These are phyloP conservation scores for Aythya baeri DNA, from an alignment of 2,113 vertebrate species.

Conservation along the genomic window DNA sequence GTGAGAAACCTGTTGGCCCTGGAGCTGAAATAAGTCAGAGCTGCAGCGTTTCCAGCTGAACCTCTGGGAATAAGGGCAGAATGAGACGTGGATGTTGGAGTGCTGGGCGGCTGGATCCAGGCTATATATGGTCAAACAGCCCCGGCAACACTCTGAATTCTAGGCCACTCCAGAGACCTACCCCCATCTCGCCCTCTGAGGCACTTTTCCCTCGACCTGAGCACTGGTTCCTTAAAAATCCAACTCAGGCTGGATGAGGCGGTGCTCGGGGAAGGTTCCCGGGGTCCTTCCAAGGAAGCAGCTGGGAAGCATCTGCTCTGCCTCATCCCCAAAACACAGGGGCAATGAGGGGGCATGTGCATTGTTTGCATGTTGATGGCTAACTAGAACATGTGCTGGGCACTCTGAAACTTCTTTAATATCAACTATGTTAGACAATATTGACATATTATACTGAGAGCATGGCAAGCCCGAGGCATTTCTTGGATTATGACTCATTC, in stretches of 20 bases:
- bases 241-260: neutral
- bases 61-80: constrained; percentile 1
- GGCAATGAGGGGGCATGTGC: neutral
- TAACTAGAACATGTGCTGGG: neutral
- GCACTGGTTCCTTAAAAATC: neutral
- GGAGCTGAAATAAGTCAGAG: neutral
- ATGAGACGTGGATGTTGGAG: neutral
- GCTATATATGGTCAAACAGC: constrained; percentile 60
- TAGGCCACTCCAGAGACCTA: neutral
- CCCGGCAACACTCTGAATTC: neutral
- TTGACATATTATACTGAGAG: neutral
- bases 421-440: neutral
- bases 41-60: neutral
- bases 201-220: neutral
- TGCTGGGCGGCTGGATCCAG: neutral
- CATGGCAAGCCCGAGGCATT: neutral
- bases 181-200: neutral
- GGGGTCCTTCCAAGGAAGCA: neutral
- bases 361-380: neutral
- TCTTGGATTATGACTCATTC: constrained; percentile 39
- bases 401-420: neutral
- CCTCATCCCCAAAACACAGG: neutral
- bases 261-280: neutral
- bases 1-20: neutral
- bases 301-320: neutral